Percentiles rank a stretch among this genome's conserved stretches.
These are phyloP conservation scores for Polydrusus cervinus DNA, from an alignment of 2,888 invertebrate genomes.

Conservation along the genomic window DNA sequence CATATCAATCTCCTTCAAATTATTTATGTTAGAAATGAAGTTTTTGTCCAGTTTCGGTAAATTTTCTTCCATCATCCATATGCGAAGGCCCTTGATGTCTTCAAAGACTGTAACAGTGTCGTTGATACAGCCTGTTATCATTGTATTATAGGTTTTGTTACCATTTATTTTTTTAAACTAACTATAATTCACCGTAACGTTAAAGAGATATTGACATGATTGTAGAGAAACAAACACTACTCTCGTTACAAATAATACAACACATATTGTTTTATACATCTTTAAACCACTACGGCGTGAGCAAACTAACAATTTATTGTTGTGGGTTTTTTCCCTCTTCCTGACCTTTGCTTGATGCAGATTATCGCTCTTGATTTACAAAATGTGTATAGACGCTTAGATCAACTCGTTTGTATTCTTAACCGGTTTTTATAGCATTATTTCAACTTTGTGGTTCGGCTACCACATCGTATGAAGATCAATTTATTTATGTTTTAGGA, in stretches of 20 bases:
- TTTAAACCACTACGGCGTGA: neutral
- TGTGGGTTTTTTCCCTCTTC: neutral
- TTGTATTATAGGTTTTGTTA: too few species aligned
- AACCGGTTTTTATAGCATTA: too few species aligned
- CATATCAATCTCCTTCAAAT: neutral
- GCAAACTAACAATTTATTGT: neutral
- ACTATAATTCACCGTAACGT: neutral
- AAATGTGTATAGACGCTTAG: neutral
- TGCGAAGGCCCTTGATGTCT: neutral
- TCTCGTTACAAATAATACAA: neutral
- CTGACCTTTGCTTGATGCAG: neutral
- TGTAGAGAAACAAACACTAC: neutral
- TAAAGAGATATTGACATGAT: neutral
- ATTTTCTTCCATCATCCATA: neutral
- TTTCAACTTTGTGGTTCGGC: too few species aligned
- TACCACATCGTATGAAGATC: too few species aligned
- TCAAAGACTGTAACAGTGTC: neutral
- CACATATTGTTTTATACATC: neutral
- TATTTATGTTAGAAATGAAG: neutral
- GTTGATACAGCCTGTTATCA: constrained; percentile 15
- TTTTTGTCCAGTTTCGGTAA: neutral
- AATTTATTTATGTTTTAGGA: too few species aligned
- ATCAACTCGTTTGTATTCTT: neutral
- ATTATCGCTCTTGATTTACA: neutral
- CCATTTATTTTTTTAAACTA: neutral